Evolutionary conservation across 1,140 invertebrate species (phyloP), one percentile per base, ranked within the genome.

Genomic region (Hyphantria cunea): DNA sequence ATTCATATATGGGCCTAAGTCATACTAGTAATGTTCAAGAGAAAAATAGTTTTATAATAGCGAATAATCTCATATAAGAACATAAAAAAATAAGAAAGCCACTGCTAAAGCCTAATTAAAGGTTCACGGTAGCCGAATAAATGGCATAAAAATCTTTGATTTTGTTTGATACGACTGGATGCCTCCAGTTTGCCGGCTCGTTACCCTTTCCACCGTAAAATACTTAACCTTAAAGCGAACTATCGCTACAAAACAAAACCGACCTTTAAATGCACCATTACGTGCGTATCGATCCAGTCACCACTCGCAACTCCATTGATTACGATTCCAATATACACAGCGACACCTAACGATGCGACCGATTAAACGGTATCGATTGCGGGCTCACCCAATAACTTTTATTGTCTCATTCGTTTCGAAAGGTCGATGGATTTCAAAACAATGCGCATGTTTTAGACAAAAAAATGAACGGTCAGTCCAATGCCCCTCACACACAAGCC

Each of bases 261-360:
- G 56, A 65, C 33, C 45, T 51, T 51, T 53, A 67, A 56, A 60
- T 41, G 49, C 34, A 52, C 17, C 11, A 45, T 60, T 66, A 69
- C 74, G 74, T 77, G 72, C 74, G 75, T 78, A 74, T 78, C 71
- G 71, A 74, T 70, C 67, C 34, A 25, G 17, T 50, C 32, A 14
- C 7, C 37, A 45, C 37, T 52, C 49, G 63, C 49, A 59, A 52
- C 45, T 61, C 45, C 17, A 66, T 55, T 55, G 64, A 66, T 44
- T 60, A 42, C 52, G 32, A 47, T 37, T 17, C 25, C 56, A 41
- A 60, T 60, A 31, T 31, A 66, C 47, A 50, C 53, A 47, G 25
- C 55, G 45, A 15, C 25, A 33, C 14, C 11, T 10, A 51, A 8
- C 50, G 39, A 34, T 62, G 41, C 49, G 0, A 70, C 73, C 66